phyloP scores from a whole-genome alignment of 2,797 vertebrate species.

The Falco columbarius region DNA sequence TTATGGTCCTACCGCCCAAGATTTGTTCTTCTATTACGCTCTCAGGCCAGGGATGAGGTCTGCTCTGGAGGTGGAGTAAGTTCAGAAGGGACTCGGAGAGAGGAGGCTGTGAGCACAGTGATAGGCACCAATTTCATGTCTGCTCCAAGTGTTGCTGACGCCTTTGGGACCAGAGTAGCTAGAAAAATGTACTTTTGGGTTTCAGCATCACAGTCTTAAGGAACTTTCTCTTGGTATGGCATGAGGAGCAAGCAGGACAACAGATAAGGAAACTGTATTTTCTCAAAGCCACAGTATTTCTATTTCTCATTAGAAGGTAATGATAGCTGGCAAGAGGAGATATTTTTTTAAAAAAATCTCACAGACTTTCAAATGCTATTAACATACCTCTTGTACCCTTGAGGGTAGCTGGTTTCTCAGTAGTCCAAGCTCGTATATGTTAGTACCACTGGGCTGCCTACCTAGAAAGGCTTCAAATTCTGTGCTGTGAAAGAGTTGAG shows the following conservation, averaged over 20 bases:
- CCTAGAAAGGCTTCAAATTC: not conserved
- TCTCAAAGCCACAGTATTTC: not conserved
- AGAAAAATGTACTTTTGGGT: not conserved
- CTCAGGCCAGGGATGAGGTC: not conserved
- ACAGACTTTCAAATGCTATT: not conserved
- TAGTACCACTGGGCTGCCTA: not conserved
- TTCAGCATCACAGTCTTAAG: not conserved
- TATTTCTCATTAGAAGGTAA: not conserved
- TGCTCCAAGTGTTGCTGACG: not conserved
- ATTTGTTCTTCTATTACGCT: not conserved
- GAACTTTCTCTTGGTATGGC: not conserved
- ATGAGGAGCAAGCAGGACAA: not conserved
- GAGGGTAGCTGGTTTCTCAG: not conserved
- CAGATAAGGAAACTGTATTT: not conserved
- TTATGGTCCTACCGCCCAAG: not conserved
- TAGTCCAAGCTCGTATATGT: not conserved
- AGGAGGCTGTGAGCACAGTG: not conserved
- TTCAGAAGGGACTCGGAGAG: not conserved
- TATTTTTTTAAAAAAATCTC: no score
- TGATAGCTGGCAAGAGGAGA: not conserved
- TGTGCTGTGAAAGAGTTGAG: not conserved
- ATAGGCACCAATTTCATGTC: rapidly evolving
- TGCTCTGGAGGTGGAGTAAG: rapidly evolving
- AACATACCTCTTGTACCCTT: not conserved
- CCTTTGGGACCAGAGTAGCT: not conserved